These are phyloP conservation scores for Drosophila lacteicornis DNA, from an alignment of 1,140 invertebrate species.

Conservation along the genomic window DNA sequence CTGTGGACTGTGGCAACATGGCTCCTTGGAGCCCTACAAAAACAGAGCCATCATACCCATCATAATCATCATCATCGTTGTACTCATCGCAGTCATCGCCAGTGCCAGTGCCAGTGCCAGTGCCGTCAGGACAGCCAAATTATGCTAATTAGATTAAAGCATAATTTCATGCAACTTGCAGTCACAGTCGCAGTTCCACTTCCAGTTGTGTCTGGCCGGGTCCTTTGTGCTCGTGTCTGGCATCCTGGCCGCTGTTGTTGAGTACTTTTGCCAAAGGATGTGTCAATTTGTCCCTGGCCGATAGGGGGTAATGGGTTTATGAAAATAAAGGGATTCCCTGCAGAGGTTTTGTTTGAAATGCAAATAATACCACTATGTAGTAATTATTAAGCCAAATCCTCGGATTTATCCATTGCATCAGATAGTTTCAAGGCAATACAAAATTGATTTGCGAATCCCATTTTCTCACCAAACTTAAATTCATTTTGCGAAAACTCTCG, in stretches of 20 bases:
- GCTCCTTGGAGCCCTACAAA: constrained; percentile 40
- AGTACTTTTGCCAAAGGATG: constrained; percentile 58
- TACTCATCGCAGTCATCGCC: constrained; percentile 25
- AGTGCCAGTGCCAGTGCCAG: constrained; percentile 46
- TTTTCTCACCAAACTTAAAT: constrained; percentile 29
- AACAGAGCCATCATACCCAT: constrained; percentile 33
- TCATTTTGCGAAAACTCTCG: constrained; percentile 25
- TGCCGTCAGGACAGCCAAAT: constrained; percentile 67
- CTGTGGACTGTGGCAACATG: constrained; percentile 48
- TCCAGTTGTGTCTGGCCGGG: constrained; percentile 21
- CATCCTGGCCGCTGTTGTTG: constrained; percentile 39
- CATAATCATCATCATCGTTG: constrained; percentile 34
- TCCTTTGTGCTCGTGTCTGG: constrained; percentile 34
- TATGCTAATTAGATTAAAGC: constrained; percentile 84
- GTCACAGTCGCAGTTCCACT: constrained; percentile 49
- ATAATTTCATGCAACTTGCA: constrained; percentile 82
- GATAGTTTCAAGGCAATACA: background rate
- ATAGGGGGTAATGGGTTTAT: constrained; percentile 47
- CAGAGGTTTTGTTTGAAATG: constrained; percentile 4
- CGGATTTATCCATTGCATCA: background rate
- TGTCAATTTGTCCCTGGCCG: constrained; percentile 64
- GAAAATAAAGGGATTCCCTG: constrained; percentile 3
- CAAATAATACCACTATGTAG: background rate
- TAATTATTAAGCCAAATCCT: background rate
- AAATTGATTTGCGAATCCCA: constrained; percentile 38